A percentile compares a stretch with the other conserved stretches of the same genome.
These are phyloP conservation scores for Scaptomyza parva DNA, from an alignment of 2,888 invertebrate genomes.

Conservation along the genomic window DNA sequence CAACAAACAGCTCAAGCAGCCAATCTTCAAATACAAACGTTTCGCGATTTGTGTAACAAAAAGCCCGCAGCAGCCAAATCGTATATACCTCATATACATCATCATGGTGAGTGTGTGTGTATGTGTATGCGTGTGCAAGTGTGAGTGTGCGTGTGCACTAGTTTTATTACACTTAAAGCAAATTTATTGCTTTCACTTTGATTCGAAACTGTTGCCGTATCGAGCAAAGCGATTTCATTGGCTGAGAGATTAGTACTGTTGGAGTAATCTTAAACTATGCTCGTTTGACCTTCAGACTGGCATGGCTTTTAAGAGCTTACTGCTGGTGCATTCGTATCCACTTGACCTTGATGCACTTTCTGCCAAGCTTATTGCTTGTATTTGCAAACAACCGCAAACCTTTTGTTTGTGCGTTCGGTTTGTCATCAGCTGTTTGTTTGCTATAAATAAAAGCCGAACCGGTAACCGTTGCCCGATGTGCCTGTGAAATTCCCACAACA, in stretches of 20 bases:
- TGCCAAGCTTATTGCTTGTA: constrained; percentile 11
- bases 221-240: constrained; percentile 8
- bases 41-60: constrained; percentile 62
- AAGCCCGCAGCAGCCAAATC: constrained; percentile 48
- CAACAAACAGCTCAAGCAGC: constrained; percentile 34
- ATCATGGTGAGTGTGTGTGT: constrained; percentile 68
- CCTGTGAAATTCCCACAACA: constrained; percentile 68
- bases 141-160: constrained; percentile 19
- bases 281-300: constrained; percentile 36
- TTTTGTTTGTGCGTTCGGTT: constrained; percentile 11
- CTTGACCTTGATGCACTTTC: constrained; percentile 61
- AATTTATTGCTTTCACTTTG: constrained; percentile 60
- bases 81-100: constrained; percentile 64
- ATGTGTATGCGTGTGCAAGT: constrained; percentile 14
- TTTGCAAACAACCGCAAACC: constrained; percentile 1
- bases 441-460: constrained; percentile 41
- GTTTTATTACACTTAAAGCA: constrained; percentile 45
- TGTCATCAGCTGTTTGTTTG: constrained; percentile 42
- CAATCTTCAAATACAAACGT: constrained; percentile 29
- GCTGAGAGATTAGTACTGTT: constrained; percentile 34
- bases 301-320: constrained; percentile 6
- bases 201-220: constrained; percentile 12
- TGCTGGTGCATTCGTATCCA: constrained; percentile 30
- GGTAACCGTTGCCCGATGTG: constrained; percentile 24
- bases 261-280: constrained; percentile 18